Conservation (phyloP, 2,797 vertebrate species). For the Liparis tanakae region DNA sequence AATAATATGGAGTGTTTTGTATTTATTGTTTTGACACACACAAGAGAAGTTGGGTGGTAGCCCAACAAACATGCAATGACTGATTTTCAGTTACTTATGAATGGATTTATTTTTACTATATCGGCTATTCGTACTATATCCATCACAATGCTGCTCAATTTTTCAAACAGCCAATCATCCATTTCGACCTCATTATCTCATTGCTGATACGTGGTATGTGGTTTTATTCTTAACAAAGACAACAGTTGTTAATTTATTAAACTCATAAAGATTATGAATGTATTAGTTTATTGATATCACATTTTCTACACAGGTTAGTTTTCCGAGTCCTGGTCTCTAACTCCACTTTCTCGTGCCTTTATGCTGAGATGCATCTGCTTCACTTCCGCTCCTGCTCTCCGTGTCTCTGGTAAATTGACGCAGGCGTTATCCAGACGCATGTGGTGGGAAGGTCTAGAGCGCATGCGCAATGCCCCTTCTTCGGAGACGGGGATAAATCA, state of each 20-base stretch:
- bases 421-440: constrained; percentile 68
- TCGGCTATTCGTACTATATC: not conserved
- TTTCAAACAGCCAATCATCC: not conserved
- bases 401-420: not conserved
- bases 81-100: not conserved
- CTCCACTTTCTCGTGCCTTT: not conserved
- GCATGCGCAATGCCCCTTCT: constrained; percentile 78
- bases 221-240: not conserved
- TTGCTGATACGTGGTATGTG: no score
- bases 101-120: not conserved
- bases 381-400: constrained; percentile 28
- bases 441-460: constrained; percentile 61
- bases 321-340: accelerated
- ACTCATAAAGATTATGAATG: not conserved
- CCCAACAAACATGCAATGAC: not conserved
- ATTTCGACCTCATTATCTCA: not conserved
- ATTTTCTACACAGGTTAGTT: not conserved
- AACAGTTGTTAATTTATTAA: not conserved
- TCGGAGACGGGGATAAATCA: constrained; percentile 47
- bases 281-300: not conserved
- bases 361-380: not conserved
- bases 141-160: not conserved
- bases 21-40: not conserved
- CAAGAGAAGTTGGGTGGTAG: not conserved
- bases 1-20: not conserved